Evolutionary conservation across 2,888 invertebrate species (phyloP).

Genomic region (Eumerus sabulonum): DNA sequence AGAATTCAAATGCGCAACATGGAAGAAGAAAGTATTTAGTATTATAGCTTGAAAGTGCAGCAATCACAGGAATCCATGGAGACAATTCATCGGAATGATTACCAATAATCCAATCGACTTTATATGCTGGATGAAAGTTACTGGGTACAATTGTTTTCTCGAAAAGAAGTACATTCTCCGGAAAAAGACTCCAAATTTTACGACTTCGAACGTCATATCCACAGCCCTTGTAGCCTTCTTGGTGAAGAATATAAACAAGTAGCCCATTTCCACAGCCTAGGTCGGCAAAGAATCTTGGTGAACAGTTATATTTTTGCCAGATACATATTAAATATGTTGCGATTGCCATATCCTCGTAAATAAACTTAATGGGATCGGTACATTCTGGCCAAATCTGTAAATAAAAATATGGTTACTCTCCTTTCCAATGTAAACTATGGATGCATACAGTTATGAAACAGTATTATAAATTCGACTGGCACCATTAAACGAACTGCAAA

Average conservation of each 20-base stretch:
- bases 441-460: too few relatives aligned
- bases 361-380: slow-evolving; percentile 96
- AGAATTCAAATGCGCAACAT: slow-evolving; percentile 96
- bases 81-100: slow-evolving; percentile 99
- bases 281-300: slow-evolving; percentile 88
- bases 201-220: slow-evolving; percentile 92
- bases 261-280: slow-evolving; percentile 99
- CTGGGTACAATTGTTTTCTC: slow-evolving; percentile 80
- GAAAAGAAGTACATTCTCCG: slow-evolving; percentile 82
- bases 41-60: slow-evolving; percentile 86
- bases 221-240: slow-evolving; percentile 90
- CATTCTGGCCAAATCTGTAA: slow-evolving; percentile 91
- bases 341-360: slow-evolving; percentile 98
- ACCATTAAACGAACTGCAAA: too few relatives aligned
- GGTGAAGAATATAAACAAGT: slow-evolving; percentile 89
- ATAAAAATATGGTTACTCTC: slow-evolving; percentile 1
- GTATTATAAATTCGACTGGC: too few relatives aligned
- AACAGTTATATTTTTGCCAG: slow-evolving; percentile 83
- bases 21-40: slow-evolving; percentile 94
- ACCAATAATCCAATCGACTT: slow-evolving; percentile 96
- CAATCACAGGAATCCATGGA: slow-evolving; percentile 97
- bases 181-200: slow-evolving; percentile 92
- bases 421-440: too few relatives aligned
- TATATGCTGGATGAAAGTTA: slow-evolving; percentile 80
- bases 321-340: slow-evolving; percentile 90